These are phyloP conservation scores for Oligia strigilis DNA, from an alignment of 2,888 invertebrate species.

Conservation along the genomic window DNA sequence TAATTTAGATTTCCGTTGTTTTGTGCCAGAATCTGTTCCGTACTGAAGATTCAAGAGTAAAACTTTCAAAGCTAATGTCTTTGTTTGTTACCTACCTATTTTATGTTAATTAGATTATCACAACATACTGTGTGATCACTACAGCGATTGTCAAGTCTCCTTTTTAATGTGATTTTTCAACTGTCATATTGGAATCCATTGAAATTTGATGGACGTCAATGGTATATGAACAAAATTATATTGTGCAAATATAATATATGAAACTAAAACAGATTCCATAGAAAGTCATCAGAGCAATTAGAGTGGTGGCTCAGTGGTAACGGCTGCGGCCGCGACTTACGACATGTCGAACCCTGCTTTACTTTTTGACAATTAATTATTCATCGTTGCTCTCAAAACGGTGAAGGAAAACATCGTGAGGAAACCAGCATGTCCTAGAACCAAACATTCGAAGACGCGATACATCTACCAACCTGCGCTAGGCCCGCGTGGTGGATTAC, in stretches of 20 bases:
- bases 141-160: background rate
- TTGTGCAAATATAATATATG: too few species aligned
- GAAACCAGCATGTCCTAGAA: too few species aligned
- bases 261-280: background rate
- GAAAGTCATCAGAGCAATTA: background rate
- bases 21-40: constrained; percentile 51
- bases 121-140: background rate
- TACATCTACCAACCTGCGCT: too few species aligned
- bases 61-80: background rate
- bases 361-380: too few species aligned
- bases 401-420: too few species aligned
- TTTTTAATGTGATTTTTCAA: background rate
- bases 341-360: too few species aligned
- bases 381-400: too few species aligned
- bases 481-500: too few species aligned
- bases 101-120: background rate
- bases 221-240: background rate
- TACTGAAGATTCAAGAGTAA: constrained; percentile 8
- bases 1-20: constrained; percentile 35
- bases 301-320: too few species aligned
- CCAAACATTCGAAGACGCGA: too few species aligned
- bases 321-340: too few species aligned
- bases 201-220: background rate
- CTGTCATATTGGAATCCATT: background rate
- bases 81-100: background rate